Evolutionary conservation across 2,797 vertebrate species (phyloP).

Genomic region (Ptychobarbus kaznakovi): DNA sequence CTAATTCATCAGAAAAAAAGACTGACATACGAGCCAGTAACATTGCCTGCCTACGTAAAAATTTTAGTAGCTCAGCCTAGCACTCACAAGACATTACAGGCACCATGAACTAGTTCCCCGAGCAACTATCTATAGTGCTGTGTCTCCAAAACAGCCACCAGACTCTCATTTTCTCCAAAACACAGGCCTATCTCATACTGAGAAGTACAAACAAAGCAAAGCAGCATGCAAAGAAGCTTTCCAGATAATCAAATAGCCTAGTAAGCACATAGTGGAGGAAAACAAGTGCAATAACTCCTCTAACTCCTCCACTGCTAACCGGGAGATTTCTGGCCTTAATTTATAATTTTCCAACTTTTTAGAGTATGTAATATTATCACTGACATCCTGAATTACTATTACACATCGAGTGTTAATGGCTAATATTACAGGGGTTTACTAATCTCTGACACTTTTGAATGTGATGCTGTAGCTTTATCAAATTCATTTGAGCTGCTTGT

Average conservation of each 20-base stretch:
- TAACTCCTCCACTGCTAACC: background rate
- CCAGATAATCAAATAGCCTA: background rate
- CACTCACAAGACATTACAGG: background rate
- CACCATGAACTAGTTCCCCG: constrained; percentile 14
- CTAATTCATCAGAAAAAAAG: constrained; percentile 25
- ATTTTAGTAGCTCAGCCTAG: constrained; percentile 8
- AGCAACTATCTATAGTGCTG: constrained; percentile 3
- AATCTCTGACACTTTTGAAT: background rate
- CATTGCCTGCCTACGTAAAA: background rate
- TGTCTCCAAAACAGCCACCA: constrained; percentile 20
- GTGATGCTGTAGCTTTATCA: background rate
- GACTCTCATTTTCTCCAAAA: background rate
- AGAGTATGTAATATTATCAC: background rate
- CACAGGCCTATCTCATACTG: background rate
- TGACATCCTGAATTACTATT: background rate
- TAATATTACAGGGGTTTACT: constrained; percentile 4
- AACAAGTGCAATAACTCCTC: background rate
- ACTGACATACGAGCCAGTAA: constrained; percentile 16
- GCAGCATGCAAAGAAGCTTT: background rate
- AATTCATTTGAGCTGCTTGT: background rate
- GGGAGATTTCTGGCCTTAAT: background rate
- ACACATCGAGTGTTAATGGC: background rate
- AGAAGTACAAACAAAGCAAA: background rate
- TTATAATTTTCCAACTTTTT: background rate
- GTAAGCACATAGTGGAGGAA: background rate